Base-by-base conservation (phyloP, 1,140 invertebrate species). In the Drosophila nannoptera region DNA sequence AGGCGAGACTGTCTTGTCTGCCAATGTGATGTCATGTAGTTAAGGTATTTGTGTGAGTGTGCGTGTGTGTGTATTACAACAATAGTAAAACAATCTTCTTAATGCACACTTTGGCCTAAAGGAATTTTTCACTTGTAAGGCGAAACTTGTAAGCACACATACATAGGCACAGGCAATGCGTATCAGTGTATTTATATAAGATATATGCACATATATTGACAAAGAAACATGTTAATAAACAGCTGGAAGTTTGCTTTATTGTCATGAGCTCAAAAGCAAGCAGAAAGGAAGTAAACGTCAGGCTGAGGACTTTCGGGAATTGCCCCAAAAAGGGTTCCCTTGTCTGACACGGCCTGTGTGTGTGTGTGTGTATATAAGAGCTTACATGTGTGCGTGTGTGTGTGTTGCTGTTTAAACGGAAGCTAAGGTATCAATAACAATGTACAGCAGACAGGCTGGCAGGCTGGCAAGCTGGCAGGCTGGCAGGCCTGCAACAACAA, bases 31-130 rank as follows among this genome's bases (percentile, higher is more conserved):
- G 63, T 84, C 81, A 64, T 72, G 81, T 86, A 84, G 81, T 77
- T 81, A 69, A 86, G 75, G 73, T 76, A 70, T 68, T 69, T 16
- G 14, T 62, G 8, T 43, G 8, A 61, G 49, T 69, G 58, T 69
- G 36, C 69, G 60, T 49, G 56, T 70, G 69, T 70, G 69, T 80
- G 68, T 77, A 76, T 77, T 74, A 86, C 82, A 86, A 86, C 81
- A 86, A 86, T 86, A 86, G 81, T 86, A 86, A 86, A 86, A 86
- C 81, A 86, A 86, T 86, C 81, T 86, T 86, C 81, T 86, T 86
- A 86, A 86, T 86, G 81, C 81, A 86, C 81, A 86, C 81, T 86
- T 86, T 86, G 81, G 81, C 81, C 81, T 86, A 75, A 81, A 86
- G 81, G 82, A 86, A 86, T 86, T 86, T 86, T 86, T 86, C 77